A percentile compares a stretch with the other conserved stretches of the same genome.
Conservation (phyloP, 2,797 vertebrate genomes). For the Antrozous pallidus region DNA sequence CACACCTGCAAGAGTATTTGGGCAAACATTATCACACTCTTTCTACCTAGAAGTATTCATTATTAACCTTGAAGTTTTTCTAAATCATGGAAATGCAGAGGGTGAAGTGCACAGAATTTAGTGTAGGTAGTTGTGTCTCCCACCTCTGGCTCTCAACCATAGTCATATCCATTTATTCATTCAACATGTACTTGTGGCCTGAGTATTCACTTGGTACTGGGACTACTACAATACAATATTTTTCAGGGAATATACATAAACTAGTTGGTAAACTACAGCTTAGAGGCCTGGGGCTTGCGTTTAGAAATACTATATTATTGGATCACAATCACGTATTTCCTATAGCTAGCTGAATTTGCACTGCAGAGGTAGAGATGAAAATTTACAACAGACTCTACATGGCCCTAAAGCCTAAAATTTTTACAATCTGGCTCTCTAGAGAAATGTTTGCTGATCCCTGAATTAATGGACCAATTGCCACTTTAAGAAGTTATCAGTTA, state of each 20-base stretch:
- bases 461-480: neutral
- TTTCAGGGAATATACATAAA: neutral
- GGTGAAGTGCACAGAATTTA: neutral
- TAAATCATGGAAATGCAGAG: neutral
- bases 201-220: neutral
- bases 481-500: neutral
- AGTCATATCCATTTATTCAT: neutral
- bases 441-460: neutral
- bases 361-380: neutral
- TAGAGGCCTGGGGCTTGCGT: neutral
- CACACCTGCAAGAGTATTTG: neutral
- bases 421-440: neutral
- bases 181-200: neutral
- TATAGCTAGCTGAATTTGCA: neutral
- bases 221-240: neutral
- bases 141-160: neutral
- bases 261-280: neutral
- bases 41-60: neutral
- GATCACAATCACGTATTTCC: neutral
- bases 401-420: neutral
- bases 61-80: neutral
- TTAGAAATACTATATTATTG: neutral
- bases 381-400: neutral
- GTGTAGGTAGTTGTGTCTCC: neutral
- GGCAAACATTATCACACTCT: neutral